phyloP scores from a whole-genome alignment of 2,888 invertebrate species.

The Aproaerema taeniolella region DNA sequence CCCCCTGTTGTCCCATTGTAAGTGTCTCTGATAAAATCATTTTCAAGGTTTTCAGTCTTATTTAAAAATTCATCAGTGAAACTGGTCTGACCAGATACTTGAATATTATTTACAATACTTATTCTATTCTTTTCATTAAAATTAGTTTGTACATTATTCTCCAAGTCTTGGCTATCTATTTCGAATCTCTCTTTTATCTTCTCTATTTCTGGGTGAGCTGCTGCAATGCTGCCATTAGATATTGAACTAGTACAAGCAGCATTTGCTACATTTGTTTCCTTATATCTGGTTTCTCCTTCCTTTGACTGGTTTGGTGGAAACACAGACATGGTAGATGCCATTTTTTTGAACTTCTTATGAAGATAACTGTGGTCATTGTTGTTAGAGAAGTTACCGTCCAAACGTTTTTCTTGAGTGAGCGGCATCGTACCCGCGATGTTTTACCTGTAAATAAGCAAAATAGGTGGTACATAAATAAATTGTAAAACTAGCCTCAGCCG shows the following conservation, averaged over 20 bases:
- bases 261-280: conserved; percentile 46
- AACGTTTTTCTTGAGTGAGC: conserved; percentile 70
- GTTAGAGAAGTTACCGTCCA: conserved; percentile 66
- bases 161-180: conserved; percentile 38
- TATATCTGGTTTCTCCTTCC: conserved; percentile 48
- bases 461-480: no score
- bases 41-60: conserved; percentile 75
- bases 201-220: conserved; percentile 67
- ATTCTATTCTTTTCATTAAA: conserved; percentile 65
- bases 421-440: conserved; percentile 65
- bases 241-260: conserved; percentile 50
- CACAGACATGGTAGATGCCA: conserved; percentile 79
- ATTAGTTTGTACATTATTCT: conserved; percentile 76
- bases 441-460: conserved; percentile 52
- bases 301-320: conserved; percentile 50
- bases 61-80: conserved; percentile 72
- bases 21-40: conserved; percentile 69
- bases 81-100: conserved; percentile 74
- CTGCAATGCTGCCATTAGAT: conserved; percentile 65
- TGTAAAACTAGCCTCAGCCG: no score
- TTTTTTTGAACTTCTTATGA: conserved; percentile 95
- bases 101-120: conserved; percentile 70
- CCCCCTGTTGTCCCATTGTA: conserved; percentile 71
- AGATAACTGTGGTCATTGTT: conserved; percentile 86
- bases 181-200: conserved; percentile 56